Conservation (phyloP, 2,113 vertebrate genomes). For the Colistium nudipinnis region DNA sequence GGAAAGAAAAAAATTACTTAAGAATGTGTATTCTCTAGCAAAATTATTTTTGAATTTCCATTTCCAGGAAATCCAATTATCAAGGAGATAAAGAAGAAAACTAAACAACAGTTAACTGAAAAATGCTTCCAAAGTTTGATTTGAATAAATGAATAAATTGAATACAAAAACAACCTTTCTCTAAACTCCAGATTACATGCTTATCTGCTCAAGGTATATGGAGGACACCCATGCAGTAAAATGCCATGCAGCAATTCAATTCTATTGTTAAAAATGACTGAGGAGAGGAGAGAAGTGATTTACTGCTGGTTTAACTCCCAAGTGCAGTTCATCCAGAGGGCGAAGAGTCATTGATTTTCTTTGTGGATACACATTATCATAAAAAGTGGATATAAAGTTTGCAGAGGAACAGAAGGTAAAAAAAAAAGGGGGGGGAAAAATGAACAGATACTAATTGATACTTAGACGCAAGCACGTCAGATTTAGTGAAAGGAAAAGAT, state of each 20-base stretch:
- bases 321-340: neutral
- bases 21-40: neutral
- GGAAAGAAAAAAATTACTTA: neutral
- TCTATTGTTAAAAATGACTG: neutral
- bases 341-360: neutral
- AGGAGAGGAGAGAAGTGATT: slow-evolving; percentile 5
- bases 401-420: neutral
- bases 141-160: slow-evolving; percentile 56
- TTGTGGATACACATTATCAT: neutral
- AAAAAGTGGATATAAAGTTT: neutral
- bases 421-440: too few relatives aligned
- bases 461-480: too few relatives aligned
- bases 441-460: too few relatives aligned
- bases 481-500: too few relatives aligned
- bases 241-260: neutral
- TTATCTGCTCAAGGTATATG: slow-evolving; percentile 24
- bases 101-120: neutral
- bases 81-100: slow-evolving; percentile 30
- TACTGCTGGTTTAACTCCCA: neutral
- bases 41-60: slow-evolving; percentile 20
- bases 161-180: slow-evolving; percentile 47
- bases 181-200: slow-evolving; percentile 29
- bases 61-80: slow-evolving; percentile 38
- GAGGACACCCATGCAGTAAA: slow-evolving; percentile 5
- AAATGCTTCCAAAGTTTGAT: slow-evolving; percentile 18